Evolutionary conservation across 1,140 invertebrate species (phyloP).

Genomic region (Scaptomyza pallida): DNA sequence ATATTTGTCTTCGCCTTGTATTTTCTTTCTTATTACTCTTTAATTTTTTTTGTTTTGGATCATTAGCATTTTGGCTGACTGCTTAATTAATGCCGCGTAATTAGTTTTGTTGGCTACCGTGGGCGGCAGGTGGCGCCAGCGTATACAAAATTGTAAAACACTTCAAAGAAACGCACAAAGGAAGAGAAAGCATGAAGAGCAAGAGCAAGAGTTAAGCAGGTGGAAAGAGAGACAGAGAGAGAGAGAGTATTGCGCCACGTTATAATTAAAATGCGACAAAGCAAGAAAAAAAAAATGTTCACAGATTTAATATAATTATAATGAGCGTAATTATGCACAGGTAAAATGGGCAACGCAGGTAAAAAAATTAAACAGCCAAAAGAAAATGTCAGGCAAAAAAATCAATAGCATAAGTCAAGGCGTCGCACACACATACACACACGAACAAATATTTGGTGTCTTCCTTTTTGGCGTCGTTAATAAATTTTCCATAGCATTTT

Average conservation of each 20-base stretch:
- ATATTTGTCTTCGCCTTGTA: not conserved
- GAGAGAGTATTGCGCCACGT: not conserved
- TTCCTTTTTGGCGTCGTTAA: constrained; percentile 40
- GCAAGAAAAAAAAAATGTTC: constrained; percentile 46
- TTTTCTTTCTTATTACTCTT: not conserved
- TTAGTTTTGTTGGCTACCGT: constrained; percentile 55
- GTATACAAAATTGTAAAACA: constrained; percentile 33
- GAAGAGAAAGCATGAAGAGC: too few species aligned
- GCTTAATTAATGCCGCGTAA: constrained; percentile 75
- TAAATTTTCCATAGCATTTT: constrained; percentile 56
- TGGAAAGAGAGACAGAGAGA: not conserved
- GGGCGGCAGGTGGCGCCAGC: constrained; percentile 59
- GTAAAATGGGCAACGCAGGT: constrained; percentile 20
- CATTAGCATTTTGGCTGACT: constrained; percentile 45
- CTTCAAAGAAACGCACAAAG: constrained; percentile 11
- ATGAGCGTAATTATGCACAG: constrained; percentile 64
- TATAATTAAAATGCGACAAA: constrained; percentile 72
- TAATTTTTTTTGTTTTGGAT: constrained; percentile 21
- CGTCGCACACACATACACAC: constrained; percentile 19
- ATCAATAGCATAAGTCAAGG: constrained; percentile 58
- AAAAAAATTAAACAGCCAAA: too few species aligned
- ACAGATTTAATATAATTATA: constrained; percentile 73
- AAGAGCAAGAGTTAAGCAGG: not conserved
- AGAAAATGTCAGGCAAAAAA: constrained; percentile 15
- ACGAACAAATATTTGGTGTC: constrained; percentile 13